Percentiles rank a stretch among this genome's conserved stretches.
Conservation (phyloP, 2,888 invertebrate genomes). For the Cylindroiulus punctatus region DNA sequence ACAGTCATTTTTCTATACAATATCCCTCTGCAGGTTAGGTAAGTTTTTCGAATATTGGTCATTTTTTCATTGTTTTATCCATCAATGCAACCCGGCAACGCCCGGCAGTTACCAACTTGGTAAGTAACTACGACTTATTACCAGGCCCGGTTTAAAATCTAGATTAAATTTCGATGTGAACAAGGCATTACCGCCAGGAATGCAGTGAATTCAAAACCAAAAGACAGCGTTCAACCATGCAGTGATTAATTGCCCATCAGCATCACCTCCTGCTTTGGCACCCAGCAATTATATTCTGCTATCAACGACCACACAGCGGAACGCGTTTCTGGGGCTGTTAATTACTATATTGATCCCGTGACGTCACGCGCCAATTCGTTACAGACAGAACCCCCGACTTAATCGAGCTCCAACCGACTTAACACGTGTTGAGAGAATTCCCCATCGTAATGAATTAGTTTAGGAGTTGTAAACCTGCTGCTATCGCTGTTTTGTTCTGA, state of each 20-base stretch:
- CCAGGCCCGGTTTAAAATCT: too few relatives aligned
- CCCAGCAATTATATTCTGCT: not conserved
- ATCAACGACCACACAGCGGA: not conserved
- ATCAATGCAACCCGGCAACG: too few relatives aligned
- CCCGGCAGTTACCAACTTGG: too few relatives aligned
- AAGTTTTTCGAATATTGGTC: too few relatives aligned
- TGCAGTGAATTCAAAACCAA: too few relatives aligned
- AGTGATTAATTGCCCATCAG: not conserved
- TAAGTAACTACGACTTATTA: too few relatives aligned
- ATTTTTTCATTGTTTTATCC: too few relatives aligned
- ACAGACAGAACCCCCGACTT: conserved; percentile 11
- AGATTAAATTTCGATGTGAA: too few relatives aligned
- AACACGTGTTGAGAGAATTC: not conserved
- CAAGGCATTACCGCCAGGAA: too few relatives aligned
- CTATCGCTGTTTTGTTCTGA: not conserved
- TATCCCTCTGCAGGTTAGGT: too few relatives aligned
- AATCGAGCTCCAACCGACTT: not conserved
- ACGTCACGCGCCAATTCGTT: not conserved
- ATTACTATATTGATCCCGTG: not conserved
- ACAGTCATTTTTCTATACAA: too few relatives aligned
- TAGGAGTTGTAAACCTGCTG: not conserved
- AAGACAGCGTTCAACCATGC: not conserved
- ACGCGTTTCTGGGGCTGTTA: not conserved
- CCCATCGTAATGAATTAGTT: conserved; percentile 28
- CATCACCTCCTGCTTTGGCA: not conserved